Base-by-base conservation (phyloP, 2,113 vertebrate species). In the Malaclemys terrapin region DNA sequence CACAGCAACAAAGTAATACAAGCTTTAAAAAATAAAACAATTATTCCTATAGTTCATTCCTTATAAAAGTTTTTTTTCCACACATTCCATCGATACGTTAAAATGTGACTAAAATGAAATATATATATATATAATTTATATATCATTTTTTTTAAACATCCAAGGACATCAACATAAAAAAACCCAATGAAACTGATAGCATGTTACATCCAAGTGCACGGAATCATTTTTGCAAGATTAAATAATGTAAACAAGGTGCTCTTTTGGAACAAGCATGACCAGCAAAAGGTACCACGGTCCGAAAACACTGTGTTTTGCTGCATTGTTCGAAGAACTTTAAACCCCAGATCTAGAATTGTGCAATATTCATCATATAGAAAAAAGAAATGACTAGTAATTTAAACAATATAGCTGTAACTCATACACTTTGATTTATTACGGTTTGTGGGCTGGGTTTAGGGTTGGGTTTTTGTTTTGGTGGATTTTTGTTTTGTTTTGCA, bases 221-320 rank as follows among this genome's bases (percentile, higher is more conserved):
- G 96, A 96, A 97, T 97, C 96, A 95, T 97, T 98, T 98, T 98
- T 98, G 98, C 98, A 97, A 98, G 97, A 97, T 98, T 97, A 97
- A 97, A 98, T 97, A 93, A 97, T 98, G 98, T 98, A 98, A 98
- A 98, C 98, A 98, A 98, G 89, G 96, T 91, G 94, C 84, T 96
- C 69, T 27, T 90, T 78, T 92, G 95, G 97, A 96, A 94, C 88
- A 91, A 89, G 95, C 96, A 96, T 8, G 96, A 97, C 96, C 88
- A 90, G 96, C 53, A 20, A 96, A 95, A 89, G 91, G 95, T 86
- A 88, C 94, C 93, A 85, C 92, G 96, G 95, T 96, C 96, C 95
- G 90, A 93, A 95, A 94, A 97, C 95, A 92, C 88, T 45, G 89
- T 12, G 88, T 89, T 93, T 89, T 86, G 95, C 84, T 53, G 49